Conservation (phyloP, 2,113 vertebrate genomes). For the Gobio gobio region DNA sequence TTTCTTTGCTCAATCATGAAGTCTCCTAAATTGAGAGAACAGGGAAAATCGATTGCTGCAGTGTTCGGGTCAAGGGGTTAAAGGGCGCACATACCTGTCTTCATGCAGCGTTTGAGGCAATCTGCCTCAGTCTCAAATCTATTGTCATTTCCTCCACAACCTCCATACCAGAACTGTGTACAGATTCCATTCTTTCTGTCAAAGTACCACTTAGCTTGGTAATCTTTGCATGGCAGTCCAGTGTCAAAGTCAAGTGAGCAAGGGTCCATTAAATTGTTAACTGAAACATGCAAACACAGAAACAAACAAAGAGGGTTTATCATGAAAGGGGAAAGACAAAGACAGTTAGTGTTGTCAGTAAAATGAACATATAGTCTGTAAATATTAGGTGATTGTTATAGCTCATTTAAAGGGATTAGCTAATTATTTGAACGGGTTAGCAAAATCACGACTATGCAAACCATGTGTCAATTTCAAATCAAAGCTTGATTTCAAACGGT, state of each 20-base stretch:
- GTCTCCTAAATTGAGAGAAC: neutral
- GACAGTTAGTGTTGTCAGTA: slow-evolving; percentile 55
- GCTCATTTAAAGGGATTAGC: neutral
- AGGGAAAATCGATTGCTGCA: neutral
- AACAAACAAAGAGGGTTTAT: slow-evolving; percentile 56
- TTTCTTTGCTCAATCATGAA: neutral
- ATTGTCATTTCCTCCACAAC: slow-evolving; percentile 85
- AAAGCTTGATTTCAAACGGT: neutral
- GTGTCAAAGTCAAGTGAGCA: slow-evolving; percentile 85
- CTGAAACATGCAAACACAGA: slow-evolving; percentile 71
- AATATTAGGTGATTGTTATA: slow-evolving; percentile 41
- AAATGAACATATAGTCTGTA: slow-evolving; percentile 56
- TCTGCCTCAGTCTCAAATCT: slow-evolving; percentile 83
- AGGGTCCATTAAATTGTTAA: slow-evolving; percentile 76
- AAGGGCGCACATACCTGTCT: slow-evolving; percentile 77
- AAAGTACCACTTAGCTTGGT: slow-evolving; percentile 88
- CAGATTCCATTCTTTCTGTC: slow-evolving; percentile 84
- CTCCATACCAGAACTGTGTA: slow-evolving; percentile 85
- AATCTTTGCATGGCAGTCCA: slow-evolving; percentile 83
- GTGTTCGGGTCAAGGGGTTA: slow-evolving; percentile 4
- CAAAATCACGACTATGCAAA: neutral
- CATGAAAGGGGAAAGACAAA: slow-evolving; percentile 54
- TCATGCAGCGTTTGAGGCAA: slow-evolving; percentile 79
- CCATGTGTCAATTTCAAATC: slow-evolving; percentile 20
- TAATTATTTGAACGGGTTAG: neutral